phyloP scores from a whole-genome alignment of 2,888 invertebrate species.

The Agrenia bidenticulata region DNA sequence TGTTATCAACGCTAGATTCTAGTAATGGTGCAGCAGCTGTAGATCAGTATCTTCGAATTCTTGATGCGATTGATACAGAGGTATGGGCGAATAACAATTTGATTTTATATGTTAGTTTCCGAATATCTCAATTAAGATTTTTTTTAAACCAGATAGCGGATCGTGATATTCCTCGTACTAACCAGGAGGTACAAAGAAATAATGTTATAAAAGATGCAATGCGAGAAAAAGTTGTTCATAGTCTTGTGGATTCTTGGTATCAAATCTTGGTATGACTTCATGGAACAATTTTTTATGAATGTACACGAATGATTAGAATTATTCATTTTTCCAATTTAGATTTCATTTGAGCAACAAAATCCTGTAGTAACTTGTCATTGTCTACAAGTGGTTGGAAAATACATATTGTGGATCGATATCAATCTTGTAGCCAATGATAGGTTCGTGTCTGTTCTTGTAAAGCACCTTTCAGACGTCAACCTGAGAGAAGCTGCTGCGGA shows the following conservation, averaged over 20 bases:
- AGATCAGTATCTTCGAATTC: conserved; percentile 60
- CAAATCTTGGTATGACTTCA: conserved; percentile 59
- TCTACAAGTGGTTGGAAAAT: conserved; percentile 58
- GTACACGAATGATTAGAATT: not conserved
- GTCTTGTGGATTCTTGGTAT: conserved; percentile 62
- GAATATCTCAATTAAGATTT: too few species aligned
- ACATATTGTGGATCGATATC: conserved; percentile 64
- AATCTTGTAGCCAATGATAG: conserved; percentile 62
- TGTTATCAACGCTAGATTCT: conserved; percentile 55
- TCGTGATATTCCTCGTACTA: conserved; percentile 57
- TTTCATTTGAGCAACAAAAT: conserved; percentile 53
- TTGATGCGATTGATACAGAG: conserved; percentile 61
- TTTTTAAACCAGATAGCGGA: conserved; percentile 56
- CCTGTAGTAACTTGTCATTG: conserved; percentile 36
- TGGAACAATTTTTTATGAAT: not conserved
- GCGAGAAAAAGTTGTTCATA: conserved; percentile 60
- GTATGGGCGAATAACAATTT: conserved; percentile 57
- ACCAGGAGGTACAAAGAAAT: conserved; percentile 59
- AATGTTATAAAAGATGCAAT: conserved; percentile 62
- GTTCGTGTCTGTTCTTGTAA: conserved; percentile 60
- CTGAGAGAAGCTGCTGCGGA: conserved; percentile 60
- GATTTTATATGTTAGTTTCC: too few species aligned
- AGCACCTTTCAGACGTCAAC: conserved; percentile 55
- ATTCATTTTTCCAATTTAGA: too few species aligned
- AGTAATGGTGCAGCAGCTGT: conserved; percentile 56